These are phyloP conservation scores for Eupithecia exiguata DNA, from an alignment of 2,888 invertebrate species.

Conservation along the genomic window DNA sequence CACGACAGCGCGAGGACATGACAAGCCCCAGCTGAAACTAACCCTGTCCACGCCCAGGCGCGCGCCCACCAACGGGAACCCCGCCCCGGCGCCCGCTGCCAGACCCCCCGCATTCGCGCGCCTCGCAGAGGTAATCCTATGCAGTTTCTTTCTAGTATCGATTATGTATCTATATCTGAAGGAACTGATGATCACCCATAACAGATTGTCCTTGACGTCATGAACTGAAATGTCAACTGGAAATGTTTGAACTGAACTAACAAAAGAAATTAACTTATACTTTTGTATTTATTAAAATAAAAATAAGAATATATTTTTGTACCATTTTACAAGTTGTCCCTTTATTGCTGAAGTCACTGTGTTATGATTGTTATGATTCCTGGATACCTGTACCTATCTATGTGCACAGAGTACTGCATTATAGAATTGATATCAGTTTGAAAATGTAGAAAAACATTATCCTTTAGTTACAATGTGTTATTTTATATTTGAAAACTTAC, in stretches of 20 bases:
- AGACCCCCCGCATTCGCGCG: slow-evolving; percentile 39
- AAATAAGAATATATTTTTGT: slow-evolving; percentile 55
- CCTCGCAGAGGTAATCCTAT: slow-evolving; percentile 73
- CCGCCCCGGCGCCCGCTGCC: slow-evolving; percentile 47
- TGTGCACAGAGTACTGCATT: neutral
- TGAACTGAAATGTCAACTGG: slow-evolving; percentile 58
- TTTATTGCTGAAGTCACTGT: slow-evolving; percentile 51
- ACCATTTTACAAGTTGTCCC: slow-evolving; percentile 59
- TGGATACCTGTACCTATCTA: neutral
- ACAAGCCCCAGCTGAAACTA: slow-evolving; percentile 72
- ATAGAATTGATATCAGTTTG: neutral
- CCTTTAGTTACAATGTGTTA: neutral
- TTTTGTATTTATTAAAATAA: slow-evolving; percentile 37
- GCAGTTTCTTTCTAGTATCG: slow-evolving; percentile 73
- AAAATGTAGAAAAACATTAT: neutral
- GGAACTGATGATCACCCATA: slow-evolving; percentile 51
- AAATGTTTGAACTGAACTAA: slow-evolving; percentile 72
- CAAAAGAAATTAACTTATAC: slow-evolving; percentile 42
- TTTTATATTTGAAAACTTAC: neutral
- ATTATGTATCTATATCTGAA: slow-evolving; percentile 65
- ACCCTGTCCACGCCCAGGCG: slow-evolving; percentile 57
- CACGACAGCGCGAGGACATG: slow-evolving; percentile 62
- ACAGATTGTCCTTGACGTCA: slow-evolving; percentile 25
- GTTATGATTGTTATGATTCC: too few relatives aligned
- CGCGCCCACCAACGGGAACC: slow-evolving; percentile 51